phyloP scores from a whole-genome alignment of 2,888 invertebrate species.

The Dorcus parallelipipedus region DNA sequence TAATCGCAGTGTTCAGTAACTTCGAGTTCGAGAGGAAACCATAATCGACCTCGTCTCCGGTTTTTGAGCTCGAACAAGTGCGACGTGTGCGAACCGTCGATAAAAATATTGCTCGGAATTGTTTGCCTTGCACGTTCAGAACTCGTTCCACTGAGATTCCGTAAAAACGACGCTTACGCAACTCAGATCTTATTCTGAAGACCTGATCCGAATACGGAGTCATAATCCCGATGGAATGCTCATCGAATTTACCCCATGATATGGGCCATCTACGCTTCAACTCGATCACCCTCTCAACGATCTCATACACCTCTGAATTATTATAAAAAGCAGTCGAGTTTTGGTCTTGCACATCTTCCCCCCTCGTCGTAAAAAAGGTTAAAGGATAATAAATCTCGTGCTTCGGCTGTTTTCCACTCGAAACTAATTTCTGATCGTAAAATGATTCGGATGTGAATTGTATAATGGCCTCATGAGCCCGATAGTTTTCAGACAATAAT shows the following conservation, averaged over 20 bases:
- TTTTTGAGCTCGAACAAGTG: constrained; percentile 59
- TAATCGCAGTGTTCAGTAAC: constrained; percentile 79
- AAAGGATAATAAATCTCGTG: constrained; percentile 72
- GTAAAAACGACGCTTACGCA: constrained; percentile 68
- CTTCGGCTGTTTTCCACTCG: constrained; percentile 67
- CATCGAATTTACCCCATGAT: constrained; percentile 69
- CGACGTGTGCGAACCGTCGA: constrained; percentile 74
- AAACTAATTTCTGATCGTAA: constrained; percentile 72
- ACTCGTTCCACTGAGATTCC: constrained; percentile 80
- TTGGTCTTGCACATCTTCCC: constrained; percentile 75
- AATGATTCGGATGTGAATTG: constrained; percentile 78
- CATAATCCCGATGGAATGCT: constrained; percentile 79
- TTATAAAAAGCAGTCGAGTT: constrained; percentile 80
- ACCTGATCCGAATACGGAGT: constrained; percentile 81
- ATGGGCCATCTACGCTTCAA: constrained; percentile 70
- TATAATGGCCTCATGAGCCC: constrained; percentile 78
- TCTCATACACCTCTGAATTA: constrained; percentile 76
- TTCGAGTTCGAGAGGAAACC: constrained; percentile 81
- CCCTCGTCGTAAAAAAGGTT: constrained; percentile 76
- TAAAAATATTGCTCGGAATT: constrained; percentile 77
- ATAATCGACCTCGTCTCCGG: constrained; percentile 64
- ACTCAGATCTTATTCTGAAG: constrained; percentile 69
- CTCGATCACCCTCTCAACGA: constrained; percentile 71
- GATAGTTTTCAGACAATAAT: constrained; percentile 76
- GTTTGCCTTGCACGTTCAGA: constrained; percentile 83